Base-by-base conservation (phyloP, 2,113 vertebrate genomes). In the Balaeniceps rex region DNA sequence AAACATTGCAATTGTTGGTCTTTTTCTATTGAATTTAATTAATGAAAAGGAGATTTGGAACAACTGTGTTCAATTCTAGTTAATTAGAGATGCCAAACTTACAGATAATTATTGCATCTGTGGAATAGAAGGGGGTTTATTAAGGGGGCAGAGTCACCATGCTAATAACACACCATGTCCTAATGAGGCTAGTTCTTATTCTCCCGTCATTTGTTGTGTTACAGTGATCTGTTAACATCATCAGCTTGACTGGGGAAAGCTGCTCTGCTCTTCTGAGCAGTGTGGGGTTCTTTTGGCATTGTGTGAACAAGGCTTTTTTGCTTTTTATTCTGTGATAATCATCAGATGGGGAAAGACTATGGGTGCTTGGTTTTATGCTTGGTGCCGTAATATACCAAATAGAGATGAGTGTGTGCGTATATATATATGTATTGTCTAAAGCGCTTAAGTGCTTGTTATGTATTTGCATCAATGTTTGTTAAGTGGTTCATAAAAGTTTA, bases 61-160 rank as follows among this genome's bases (percentile, higher is more conserved):
- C 47, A 71, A 79, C 10, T 75, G 31, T 44, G 34, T 76, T 71
- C 19, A 5, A 66, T 88, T 78, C 6, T 14, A 82, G 38, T 87
- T 87, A 94, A 94, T 87, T 78, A 70, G 91, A 81, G 76, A 92
- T 96, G 88, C 81, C 52, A 85, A 65, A 96, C 94, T 82, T 89
- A 23, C n/a, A 55, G 52, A 60, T 88, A 89, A 95, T 78, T 84
- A 47, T 87, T 88, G 83, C 77, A 91, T 94, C 87, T 96, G 81
- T 79, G 70, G 74, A 74, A 75, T 10, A 57, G 54, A 91, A 87
- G 34, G 58, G 58, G 77, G 10, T 15, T 92, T 91, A 89, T 94
- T 95, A 96, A 94, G 52, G 76, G 69, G 83, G 81, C 77, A 87
- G 82, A 79, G 61, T 64, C 61, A 68, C 52, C 44, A 61, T 83